A percentile compares a stretch with the other conserved stretches of the same genome.
phyloP scores from a whole-genome alignment of 2,113 vertebrate species.

The Pollachius pollachius region DNA sequence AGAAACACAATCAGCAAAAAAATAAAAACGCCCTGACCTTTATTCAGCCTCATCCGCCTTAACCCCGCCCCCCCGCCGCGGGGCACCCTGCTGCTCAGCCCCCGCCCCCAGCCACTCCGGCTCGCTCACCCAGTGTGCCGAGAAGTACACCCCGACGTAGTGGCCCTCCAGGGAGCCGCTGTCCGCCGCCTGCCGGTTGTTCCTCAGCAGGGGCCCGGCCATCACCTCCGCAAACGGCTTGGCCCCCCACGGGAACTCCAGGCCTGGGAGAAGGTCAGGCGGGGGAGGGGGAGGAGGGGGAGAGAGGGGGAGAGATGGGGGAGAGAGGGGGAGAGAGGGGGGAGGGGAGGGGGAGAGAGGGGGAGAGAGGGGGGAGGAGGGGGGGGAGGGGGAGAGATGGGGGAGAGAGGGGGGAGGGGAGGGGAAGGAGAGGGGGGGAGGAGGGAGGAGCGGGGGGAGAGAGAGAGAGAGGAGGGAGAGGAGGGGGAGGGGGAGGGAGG shows the following conservation, averaged over 20 bases:
- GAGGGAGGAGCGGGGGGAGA: not conserved
- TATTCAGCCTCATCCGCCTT: not conserved
- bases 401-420: not conserved
- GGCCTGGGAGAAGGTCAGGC: conserved; percentile 69
- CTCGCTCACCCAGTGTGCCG: conserved; percentile 94
- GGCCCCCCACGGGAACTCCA: conserved; percentile 99
- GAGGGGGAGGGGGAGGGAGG: not conserved
- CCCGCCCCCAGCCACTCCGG: not conserved
- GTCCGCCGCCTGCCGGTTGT: conserved; percentile 86
- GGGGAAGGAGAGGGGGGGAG: not conserved
- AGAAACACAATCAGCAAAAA: no score
- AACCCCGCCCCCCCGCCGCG: not conserved
- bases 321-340: not conserved
- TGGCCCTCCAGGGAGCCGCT: conserved; percentile 89
- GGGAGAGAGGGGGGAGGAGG: not conserved
- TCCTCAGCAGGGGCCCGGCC: conserved; percentile 88
- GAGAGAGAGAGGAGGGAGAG: no score
- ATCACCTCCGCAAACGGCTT: conserved; percentile 98
- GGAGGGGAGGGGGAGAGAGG: not conserved
- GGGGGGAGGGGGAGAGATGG: not conserved
- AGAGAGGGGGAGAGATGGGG: conserved; percentile 6
- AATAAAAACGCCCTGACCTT: not conserved
- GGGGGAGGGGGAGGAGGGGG: not conserved
- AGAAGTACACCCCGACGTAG: conserved; percentile 95
- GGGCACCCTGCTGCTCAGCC: not conserved